These are phyloP conservation scores for Rattus rattus DNA, from an alignment of 2,113 vertebrate genomes.

Conservation along the genomic window DNA sequence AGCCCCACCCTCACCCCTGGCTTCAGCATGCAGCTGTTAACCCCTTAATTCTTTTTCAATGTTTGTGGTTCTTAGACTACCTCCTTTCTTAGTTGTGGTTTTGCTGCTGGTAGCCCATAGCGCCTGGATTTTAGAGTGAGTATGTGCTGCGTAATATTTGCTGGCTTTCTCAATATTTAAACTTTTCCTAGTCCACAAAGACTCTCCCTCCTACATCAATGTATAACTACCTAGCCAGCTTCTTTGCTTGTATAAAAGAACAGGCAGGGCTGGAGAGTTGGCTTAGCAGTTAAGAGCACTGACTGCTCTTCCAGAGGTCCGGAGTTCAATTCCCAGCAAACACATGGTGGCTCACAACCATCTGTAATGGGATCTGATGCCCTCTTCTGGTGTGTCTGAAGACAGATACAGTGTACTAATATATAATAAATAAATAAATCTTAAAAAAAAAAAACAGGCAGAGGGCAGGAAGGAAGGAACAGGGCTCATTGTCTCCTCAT, in stretches of 20 bases:
- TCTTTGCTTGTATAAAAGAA: not conserved
- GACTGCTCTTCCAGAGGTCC: too few relatives aligned
- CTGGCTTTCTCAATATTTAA: not conserved
- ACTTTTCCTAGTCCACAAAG: not conserved
- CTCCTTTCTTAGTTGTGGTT: not conserved
- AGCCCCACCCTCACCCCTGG: too few relatives aligned
- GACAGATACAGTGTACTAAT: too few relatives aligned
- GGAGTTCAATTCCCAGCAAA: too few relatives aligned
- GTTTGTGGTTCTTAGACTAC: accelerated
- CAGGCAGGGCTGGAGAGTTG: too few relatives aligned
- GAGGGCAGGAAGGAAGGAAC: accelerated
- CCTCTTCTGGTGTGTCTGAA: too few relatives aligned
- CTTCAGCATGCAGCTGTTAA: not conserved
- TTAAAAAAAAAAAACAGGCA: not conserved
- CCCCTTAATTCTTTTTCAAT: accelerated
- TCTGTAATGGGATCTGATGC: too few relatives aligned
- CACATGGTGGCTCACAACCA: too few relatives aligned
- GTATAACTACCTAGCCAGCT: not conserved
- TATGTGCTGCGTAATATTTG: not conserved
- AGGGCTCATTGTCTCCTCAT: too few relatives aligned
- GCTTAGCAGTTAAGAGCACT: too few relatives aligned
- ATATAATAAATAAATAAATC: too few relatives aligned
- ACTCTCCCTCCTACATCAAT: not conserved
- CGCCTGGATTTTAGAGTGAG: not conserved
- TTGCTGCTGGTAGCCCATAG: not conserved